A percentile compares a stretch with the other conserved stretches of the same genome.
Conservation (phyloP, 2,797 vertebrate species). For the Naso thynnoides region DNA sequence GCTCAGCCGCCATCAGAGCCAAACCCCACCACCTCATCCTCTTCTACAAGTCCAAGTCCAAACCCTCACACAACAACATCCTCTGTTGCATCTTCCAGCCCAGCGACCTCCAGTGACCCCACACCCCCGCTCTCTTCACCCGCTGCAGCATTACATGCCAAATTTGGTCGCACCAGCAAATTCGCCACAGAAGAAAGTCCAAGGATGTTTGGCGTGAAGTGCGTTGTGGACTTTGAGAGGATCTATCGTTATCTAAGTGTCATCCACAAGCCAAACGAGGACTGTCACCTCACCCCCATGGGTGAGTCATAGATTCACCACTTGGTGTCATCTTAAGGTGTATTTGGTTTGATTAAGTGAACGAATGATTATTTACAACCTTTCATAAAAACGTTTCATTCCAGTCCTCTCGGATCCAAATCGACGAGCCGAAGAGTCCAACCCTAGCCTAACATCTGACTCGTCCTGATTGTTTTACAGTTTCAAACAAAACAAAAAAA, state of each 20-base stretch:
- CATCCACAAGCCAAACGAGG: conserved; percentile 25
- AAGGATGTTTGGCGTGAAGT: conserved; percentile 20
- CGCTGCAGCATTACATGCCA: accelerated
- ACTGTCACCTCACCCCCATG: conserved; percentile 75
- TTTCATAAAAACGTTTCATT: no score
- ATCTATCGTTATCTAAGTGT: conserved; percentile 79
- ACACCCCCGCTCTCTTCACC: not conserved
- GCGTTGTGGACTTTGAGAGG: conserved; percentile 80
- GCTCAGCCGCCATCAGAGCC: conserved; percentile 2
- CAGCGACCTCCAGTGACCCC: not conserved
- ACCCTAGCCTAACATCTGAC: no score
- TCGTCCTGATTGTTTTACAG: no score
- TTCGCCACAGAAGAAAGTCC: not conserved
- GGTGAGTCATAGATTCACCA: conserved; percentile 71
- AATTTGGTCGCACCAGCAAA: conserved; percentile 10
- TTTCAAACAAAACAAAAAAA: no score
- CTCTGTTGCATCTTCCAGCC: not conserved
- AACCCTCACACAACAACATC: not conserved
- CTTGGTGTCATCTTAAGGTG: not conserved
- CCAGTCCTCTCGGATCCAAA: no score
- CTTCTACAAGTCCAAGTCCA: not conserved
- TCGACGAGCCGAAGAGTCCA: no score
- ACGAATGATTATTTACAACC: no score
- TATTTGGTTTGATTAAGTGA: no score
- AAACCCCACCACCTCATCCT: not conserved